Conservation (phyloP, 2,888 invertebrate genomes). For the Chironomus tentans region DNA sequence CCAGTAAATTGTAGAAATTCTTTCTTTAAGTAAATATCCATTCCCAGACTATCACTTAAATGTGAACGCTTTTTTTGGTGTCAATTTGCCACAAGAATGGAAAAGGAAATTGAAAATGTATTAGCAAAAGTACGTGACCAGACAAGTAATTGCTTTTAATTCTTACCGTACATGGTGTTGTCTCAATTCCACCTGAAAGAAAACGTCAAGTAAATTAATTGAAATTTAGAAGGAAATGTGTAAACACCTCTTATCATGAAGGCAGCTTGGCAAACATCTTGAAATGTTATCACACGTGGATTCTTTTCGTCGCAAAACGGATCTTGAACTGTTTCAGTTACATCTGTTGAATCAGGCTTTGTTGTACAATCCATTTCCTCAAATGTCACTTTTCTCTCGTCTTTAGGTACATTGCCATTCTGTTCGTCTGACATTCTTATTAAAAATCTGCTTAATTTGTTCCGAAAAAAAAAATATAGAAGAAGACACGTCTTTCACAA, state of each 20-base stretch:
- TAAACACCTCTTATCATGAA: conserved; percentile 63
- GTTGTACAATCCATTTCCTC: background rate
- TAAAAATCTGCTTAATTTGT: background rate
- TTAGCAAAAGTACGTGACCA: no score
- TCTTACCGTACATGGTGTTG: conserved; percentile 16
- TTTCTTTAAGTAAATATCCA: conserved; percentile 88
- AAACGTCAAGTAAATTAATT: no score
- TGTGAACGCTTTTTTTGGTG: conserved; percentile 60
- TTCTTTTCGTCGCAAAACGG: conserved; percentile 56
- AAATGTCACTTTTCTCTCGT: background rate
- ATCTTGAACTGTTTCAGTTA: conserved; percentile 35
- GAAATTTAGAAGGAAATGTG: conserved; percentile 34
- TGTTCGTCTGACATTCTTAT: background rate
- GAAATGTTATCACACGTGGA: conserved; percentile 65
- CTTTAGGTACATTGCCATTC: background rate
- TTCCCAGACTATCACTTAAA: conserved; percentile 64
- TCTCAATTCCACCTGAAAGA: no score
- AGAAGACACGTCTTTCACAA: background rate
- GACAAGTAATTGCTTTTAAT: background rate
- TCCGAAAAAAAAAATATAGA: no score
- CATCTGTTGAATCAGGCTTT: background rate
- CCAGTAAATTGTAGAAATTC: conserved; percentile 93
- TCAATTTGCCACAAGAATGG: conserved; percentile 28
- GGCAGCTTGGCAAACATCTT: conserved; percentile 82
- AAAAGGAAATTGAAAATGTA: conserved; percentile 22